Evolutionary conservation across 1,140 invertebrate genomes (phyloP).

Genomic region (Araneus ventricosus): DNA sequence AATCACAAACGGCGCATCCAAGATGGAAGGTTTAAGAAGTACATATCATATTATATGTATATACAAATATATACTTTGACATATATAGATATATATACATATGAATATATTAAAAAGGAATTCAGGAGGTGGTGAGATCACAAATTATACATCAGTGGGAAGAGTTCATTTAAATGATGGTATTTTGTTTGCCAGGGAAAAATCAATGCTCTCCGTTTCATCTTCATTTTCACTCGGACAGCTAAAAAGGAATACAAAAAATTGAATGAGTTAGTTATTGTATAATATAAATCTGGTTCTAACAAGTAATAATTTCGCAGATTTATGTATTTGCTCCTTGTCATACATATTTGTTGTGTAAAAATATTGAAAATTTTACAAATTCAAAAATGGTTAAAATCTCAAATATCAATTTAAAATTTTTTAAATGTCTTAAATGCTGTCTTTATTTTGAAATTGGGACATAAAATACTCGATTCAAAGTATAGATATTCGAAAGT

Average conservation of each 20-base stretch:
- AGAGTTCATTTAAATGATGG: conserved; percentile 18
- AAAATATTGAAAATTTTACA: too few species aligned
- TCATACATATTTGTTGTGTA: too few species aligned
- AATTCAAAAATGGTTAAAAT: too few species aligned
- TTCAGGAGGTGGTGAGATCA: conserved; percentile 5
- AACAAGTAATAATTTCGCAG: too few species aligned
- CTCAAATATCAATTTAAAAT: too few species aligned
- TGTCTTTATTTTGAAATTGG: too few species aligned
- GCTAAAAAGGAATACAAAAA: background rate
- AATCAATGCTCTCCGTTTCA: background rate
- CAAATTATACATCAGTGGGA: conserved; percentile 46
- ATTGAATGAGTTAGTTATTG: background rate
- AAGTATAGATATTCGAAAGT: too few species aligned
- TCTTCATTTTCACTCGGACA: conserved; percentile 42
- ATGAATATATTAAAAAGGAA: background rate
- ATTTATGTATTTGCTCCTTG: too few species aligned
- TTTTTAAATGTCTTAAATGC: too few species aligned
- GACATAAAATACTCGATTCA: too few species aligned
- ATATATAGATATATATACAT: conserved; percentile 18
- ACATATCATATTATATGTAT: conserved; percentile 20
- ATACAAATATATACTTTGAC: background rate
- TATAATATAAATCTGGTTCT: too few species aligned
- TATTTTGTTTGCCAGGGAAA: background rate
- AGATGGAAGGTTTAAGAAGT: conserved; percentile 6
- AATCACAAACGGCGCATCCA: background rate